phyloP scores from a whole-genome alignment of 1,140 invertebrate species.

The Homalodisca vitripennis region DNA sequence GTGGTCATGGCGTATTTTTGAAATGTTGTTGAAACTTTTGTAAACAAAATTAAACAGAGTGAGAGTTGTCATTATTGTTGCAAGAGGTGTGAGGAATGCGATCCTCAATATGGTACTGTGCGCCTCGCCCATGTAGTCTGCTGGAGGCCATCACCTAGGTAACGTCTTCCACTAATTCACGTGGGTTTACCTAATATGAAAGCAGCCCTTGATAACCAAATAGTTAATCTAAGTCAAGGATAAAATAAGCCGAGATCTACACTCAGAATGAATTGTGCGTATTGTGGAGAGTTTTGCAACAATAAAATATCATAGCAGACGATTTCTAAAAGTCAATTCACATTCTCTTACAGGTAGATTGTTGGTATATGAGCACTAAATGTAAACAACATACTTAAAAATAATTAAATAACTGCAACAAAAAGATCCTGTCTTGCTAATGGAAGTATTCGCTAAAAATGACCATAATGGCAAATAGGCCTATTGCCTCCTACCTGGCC shows the following conservation, averaged over 20 bases:
- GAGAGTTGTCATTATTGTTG: background rate
- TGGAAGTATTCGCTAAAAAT: too few species aligned
- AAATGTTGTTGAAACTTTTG: background rate
- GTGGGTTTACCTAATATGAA: too few species aligned
- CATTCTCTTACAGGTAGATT: too few species aligned
- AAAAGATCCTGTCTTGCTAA: too few species aligned
- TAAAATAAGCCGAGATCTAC: background rate
- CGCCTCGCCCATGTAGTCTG: background rate
- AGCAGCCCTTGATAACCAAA: background rate
- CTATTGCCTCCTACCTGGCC: too few species aligned
- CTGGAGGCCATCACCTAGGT: background rate
- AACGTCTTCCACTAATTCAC: background rate
- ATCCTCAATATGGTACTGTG: slow-evolving; percentile 15
- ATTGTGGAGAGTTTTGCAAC: background rate
- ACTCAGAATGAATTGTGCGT: background rate
- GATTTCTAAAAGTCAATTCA: too few species aligned
- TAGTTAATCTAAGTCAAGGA: background rate
- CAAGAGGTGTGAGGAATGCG: slow-evolving; percentile 18
- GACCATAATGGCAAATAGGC: too few species aligned
- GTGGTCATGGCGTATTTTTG: background rate
- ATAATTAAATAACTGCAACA: too few species aligned
- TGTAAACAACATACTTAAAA: too few species aligned
- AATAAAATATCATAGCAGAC: too few species aligned
- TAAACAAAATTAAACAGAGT: background rate
- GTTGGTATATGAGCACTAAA: too few species aligned